phyloP scores from a whole-genome alignment of 2,888 invertebrate genomes.

The Chydorus sphaericus region DNA sequence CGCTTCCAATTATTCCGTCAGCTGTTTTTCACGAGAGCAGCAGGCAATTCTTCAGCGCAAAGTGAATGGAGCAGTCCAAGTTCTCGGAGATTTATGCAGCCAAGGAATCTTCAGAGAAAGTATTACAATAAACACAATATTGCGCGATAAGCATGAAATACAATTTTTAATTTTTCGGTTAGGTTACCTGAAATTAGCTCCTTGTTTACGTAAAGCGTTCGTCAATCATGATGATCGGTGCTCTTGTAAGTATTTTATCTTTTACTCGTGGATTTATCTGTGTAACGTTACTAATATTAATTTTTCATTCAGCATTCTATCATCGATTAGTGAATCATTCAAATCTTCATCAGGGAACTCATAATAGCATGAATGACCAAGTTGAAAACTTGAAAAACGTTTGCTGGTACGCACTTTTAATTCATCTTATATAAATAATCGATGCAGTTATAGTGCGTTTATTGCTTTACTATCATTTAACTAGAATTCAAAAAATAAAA shows the following conservation, averaged over 20 bases:
- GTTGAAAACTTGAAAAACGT: background rate
- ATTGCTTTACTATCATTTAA: background rate
- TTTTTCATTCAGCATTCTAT: too few relatives aligned
- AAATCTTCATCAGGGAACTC: too few relatives aligned
- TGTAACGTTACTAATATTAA: too few relatives aligned
- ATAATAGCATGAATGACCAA: too few relatives aligned
- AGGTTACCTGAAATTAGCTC: too few relatives aligned
- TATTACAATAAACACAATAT: background rate
- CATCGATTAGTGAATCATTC: too few relatives aligned
- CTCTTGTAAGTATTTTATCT: too few relatives aligned
- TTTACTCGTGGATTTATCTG: too few relatives aligned
- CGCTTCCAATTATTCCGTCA: too few relatives aligned
- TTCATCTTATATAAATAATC: background rate
- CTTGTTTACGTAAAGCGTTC: too few relatives aligned
- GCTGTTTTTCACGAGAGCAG: background rate
- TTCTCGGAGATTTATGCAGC: slow-evolving; percentile 8
- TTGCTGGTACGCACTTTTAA: slow-evolving; percentile 13
- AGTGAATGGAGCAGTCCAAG: slow-evolving; percentile 2
- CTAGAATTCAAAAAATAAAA: background rate
- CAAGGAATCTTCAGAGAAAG: slow-evolving; percentile 4
- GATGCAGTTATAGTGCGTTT: background rate
- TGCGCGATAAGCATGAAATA: background rate
- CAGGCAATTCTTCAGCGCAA: background rate
- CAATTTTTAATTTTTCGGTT: too few relatives aligned
- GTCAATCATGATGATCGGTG: too few relatives aligned